Evolutionary conservation across 1,140 invertebrate genomes (phyloP), one percentile per base, ranked within the genome.

Genomic region (Ostrea edulis): DNA sequence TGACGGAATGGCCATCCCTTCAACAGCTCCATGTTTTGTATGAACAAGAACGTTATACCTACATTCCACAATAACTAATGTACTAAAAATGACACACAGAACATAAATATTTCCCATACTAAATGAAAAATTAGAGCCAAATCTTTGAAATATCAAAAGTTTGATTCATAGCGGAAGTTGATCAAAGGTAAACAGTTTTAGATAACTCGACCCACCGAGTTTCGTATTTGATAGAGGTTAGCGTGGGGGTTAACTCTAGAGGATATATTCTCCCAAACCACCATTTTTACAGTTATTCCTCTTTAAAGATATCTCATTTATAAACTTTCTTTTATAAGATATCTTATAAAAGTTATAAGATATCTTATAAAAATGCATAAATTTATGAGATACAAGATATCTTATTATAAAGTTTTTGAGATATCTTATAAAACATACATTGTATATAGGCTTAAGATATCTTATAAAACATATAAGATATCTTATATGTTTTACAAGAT

Each of bases 1-100:
- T 0, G 91, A 92, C 8, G 84, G 87, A 51, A 90, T 91, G 29
- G 86, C 88, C 14, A 92, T 88, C 14, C 92, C 92, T 77, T 90
- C 85, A 0, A 93, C 91, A 7, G 85, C 20, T 11, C 90, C 90
- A 20, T 86, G 62, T 3, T 29, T 11, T n/a, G 86, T 87, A 29
- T 84, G 25, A 0, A 90, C 88, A 20, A 65, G 7, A 2, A 87
- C 84, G 8, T 84, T 58, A 20, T 87, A 20, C 11, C 71, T 86
- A 44, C 17, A 86, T 44, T 54, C 35, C 12, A 25, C 22, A 71
- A 29, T 71, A 35, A 12, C 29, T 35, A 71, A 25, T 12, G 25
- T 8, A 71, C 68, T 12, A 14, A 71, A 25, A 71, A 71, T 29
- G 9, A 71, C 7, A 29, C 22, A 71, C n/a, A 29, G 29, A 71